Evolutionary conservation across 35 echinoderm and acorn worm species (phyloP).

Genomic region (Eucidaris tribuloides): DNA sequence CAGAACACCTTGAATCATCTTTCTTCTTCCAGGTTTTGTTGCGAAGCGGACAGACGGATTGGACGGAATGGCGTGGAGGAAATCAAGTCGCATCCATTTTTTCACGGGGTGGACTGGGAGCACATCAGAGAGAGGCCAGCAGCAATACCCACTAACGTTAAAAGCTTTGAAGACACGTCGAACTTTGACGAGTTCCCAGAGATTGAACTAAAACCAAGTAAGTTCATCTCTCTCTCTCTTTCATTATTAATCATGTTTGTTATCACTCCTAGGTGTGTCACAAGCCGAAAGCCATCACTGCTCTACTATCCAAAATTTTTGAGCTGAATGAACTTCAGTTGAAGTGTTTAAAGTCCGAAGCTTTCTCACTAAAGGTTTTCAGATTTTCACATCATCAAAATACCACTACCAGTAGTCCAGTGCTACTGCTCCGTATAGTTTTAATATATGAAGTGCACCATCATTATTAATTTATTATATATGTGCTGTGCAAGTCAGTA

Average conservation of each 20-base stretch:
- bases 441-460: no score
- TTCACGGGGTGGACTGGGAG: conserved; percentile 97
- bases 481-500: no score
- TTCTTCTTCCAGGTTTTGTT: conserved; percentile 58
- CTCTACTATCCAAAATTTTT: no score
- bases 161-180: conserved; percentile 96
- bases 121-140: conserved; percentile 94
- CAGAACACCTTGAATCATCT: not conserved
- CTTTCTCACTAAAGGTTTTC: no score
- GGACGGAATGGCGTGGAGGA: conserved; percentile 88
- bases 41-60: conserved; percentile 82
- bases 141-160: conserved; percentile 79
- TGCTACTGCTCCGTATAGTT: no score
- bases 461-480: no score
- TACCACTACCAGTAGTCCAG: no score
- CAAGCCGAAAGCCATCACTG: no score
- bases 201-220: conserved; percentile 96
- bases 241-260: not conserved
- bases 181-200: conserved; percentile 99
- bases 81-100: conserved; percentile 93
- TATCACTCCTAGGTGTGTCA: no score
- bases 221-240: conserved; percentile 24
- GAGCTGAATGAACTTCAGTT: no score
- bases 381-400: no score
- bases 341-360: no score